Conservation (phyloP, 2,888 invertebrate genomes). For the Sinopyrophorus schimmeli region DNA sequence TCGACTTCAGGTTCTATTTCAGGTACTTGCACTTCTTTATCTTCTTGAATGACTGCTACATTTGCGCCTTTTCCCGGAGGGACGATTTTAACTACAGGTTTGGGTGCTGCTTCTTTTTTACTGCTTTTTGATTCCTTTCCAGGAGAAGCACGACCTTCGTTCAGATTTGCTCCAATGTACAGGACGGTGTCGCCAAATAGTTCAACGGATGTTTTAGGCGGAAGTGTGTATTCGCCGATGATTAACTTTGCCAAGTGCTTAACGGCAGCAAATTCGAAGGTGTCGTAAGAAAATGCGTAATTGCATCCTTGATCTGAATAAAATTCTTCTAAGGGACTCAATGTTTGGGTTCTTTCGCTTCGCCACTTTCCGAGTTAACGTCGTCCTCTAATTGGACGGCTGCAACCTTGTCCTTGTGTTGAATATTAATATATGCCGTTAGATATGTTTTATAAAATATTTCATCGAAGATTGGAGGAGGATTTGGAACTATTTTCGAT, state of each 20-base stretch:
- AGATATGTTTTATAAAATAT: slow-evolving; percentile 60
- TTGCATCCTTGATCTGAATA: slow-evolving; percentile 63
- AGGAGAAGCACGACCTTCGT: slow-evolving; percentile 7
- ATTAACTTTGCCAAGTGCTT: slow-evolving; percentile 55
- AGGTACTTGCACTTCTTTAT: slow-evolving; percentile 49
- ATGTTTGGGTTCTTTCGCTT: slow-evolving; percentile 50
- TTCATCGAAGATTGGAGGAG: slow-evolving; percentile 53
- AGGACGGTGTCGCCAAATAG: slow-evolving; percentile 51
- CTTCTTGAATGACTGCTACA: slow-evolving; percentile 39
- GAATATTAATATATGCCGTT: slow-evolving; percentile 61
- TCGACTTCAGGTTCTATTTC: slow-evolving; percentile 38
- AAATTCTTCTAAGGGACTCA: slow-evolving; percentile 61
- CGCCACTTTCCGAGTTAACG: not conserved
- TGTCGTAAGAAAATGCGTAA: slow-evolving; percentile 62
- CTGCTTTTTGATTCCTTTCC: slow-evolving; percentile 24
- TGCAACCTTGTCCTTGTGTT: slow-evolving; percentile 42
- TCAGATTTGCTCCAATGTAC: slow-evolving; percentile 36
- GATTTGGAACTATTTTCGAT: slow-evolving; percentile 61
- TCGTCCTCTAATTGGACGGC: not conserved
- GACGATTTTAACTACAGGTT: slow-evolving; percentile 1
- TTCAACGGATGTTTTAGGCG: slow-evolving; percentile 51
- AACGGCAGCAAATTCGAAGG: slow-evolving; percentile 60
- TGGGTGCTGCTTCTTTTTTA: slow-evolving; percentile 34
- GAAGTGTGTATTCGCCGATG: slow-evolving; percentile 51
- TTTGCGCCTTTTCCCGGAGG: slow-evolving; percentile 21